Evolutionary conservation across 2,797 vertebrate species (phyloP).

Genomic region (Vespertilio murinus): DNA sequence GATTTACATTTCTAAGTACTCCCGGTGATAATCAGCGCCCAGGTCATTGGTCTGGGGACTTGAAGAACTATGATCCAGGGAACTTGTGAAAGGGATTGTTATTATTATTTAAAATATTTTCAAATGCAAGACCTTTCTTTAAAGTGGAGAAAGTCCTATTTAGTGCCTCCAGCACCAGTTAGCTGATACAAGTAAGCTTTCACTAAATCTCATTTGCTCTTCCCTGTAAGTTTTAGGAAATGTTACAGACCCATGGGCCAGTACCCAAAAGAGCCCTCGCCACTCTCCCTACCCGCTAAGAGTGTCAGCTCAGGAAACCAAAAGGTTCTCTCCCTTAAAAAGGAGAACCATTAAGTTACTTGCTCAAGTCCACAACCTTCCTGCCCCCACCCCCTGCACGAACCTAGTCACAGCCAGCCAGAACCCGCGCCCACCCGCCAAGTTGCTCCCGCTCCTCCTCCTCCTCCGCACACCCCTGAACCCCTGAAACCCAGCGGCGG

Average conservation of each 20-base stretch:
- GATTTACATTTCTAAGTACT: background rate
- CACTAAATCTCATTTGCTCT: background rate
- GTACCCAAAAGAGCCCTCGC: background rate
- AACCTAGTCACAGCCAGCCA: background rate
- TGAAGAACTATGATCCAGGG: background rate
- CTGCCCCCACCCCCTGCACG: background rate
- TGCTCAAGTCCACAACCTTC: background rate
- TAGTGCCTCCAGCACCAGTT: background rate
- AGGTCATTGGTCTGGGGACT: background rate
- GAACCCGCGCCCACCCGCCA: background rate
- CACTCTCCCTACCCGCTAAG: background rate
- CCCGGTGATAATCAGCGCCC: background rate
- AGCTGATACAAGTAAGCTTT: slow-evolving; percentile 4
- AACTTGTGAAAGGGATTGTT: background rate
- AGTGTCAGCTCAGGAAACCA: background rate
- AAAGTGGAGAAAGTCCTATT: background rate
- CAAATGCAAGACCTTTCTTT: slow-evolving; percentile 13
- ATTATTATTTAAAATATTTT: background rate
- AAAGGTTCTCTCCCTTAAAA: background rate
- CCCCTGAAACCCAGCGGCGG: background rate
- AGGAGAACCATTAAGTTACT: background rate
- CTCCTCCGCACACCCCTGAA: background rate
- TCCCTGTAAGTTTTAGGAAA: background rate
- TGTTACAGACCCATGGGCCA: background rate
- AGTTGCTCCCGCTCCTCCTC: slow-evolving; percentile 1